Percentiles rank a stretch among this genome's conserved stretches.
Conservation (phyloP, 2,113 vertebrate species). For the Zeus faber region DNA sequence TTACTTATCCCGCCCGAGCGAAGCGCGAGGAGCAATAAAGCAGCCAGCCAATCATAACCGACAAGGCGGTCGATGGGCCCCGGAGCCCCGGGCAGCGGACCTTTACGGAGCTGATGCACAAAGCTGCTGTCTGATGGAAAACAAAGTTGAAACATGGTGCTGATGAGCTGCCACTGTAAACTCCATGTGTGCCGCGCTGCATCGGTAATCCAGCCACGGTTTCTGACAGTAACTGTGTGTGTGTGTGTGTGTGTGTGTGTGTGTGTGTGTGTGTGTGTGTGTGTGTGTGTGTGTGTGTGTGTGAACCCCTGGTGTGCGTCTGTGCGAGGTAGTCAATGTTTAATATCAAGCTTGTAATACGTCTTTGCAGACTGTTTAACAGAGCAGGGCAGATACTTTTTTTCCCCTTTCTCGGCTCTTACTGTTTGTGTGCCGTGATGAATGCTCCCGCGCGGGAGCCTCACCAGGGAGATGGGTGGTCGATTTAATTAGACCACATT, state of each 20-base stretch:
- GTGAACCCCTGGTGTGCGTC: slow-evolving; percentile 11
- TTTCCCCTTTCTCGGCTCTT: background rate
- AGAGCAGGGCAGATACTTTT: slow-evolving; percentile 1
- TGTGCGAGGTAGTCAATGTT: slow-evolving; percentile 1
- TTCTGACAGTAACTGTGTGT: slow-evolving; percentile 30
- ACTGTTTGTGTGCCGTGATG: background rate
- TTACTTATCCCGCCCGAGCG: slow-evolving; percentile 62
- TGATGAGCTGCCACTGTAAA: slow-evolving; percentile 48
- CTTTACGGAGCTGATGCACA: slow-evolving; percentile 48
- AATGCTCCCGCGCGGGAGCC: background rate
- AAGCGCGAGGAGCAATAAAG: slow-evolving; percentile 56
- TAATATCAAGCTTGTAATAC: slow-evolving; percentile 43
- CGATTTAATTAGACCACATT: background rate
- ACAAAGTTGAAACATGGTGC: slow-evolving; percentile 41
- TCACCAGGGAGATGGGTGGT: background rate
- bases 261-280: slow-evolving; percentile 1
- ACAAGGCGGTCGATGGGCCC: slow-evolving; percentile 58
- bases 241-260: slow-evolving; percentile 24
- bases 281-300: slow-evolving; percentile 13
- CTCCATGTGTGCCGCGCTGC: slow-evolving; percentile 35
- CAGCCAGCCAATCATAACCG: slow-evolving; percentile 64
- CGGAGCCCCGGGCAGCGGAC: slow-evolving; percentile 38
- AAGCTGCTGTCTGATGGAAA: slow-evolving; percentile 38
- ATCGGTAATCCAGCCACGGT: slow-evolving; percentile 37
- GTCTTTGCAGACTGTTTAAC: slow-evolving; percentile 33